phyloP scores from a whole-genome alignment of 2,888 invertebrate genomes.

The Drosophila aldrichi region DNA sequence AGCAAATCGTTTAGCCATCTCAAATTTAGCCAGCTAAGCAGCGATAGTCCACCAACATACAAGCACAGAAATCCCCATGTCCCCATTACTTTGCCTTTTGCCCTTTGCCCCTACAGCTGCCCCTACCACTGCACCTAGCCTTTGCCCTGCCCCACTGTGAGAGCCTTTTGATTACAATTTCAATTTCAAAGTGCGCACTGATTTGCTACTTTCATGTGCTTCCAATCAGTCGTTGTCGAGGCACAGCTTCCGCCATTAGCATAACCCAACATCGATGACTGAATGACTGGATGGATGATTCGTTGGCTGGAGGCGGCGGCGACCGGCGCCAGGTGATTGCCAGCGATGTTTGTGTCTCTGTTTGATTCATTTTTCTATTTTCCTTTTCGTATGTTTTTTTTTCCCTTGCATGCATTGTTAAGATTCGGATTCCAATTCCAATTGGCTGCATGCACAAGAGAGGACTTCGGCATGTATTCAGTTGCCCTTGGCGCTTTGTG shows the following conservation, averaged over 20 bases:
- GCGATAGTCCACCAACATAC: conserved; percentile 36
- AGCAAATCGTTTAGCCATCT: conserved; percentile 75
- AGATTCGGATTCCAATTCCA: conserved; percentile 45
- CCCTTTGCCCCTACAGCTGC: no score
- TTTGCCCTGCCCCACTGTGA: conserved; percentile 27
- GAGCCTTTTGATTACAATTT: conserved; percentile 72
- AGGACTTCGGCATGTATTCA: conserved; percentile 10
- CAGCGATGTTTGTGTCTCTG: conserved; percentile 53
- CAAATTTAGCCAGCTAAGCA: conserved; percentile 71
- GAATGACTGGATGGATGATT: conserved; percentile 16
- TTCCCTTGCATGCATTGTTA: conserved; percentile 50
- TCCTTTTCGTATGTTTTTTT: neutral
- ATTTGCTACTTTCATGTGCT: conserved; percentile 69
- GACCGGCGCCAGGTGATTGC: conserved; percentile 70
- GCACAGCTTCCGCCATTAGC: conserved; percentile 69
- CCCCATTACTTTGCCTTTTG: neutral
- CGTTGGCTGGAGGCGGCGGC: conserved; percentile 26
- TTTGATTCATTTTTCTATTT: conserved; percentile 35
- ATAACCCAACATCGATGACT: conserved; percentile 54
- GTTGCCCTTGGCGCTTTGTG: conserved; percentile 21
- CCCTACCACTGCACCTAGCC: neutral
- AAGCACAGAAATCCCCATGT: conserved; percentile 7
- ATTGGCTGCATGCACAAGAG: conserved; percentile 47
- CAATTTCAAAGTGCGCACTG: conserved; percentile 68
- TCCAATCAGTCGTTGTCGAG: conserved; percentile 64